Evolutionary conservation across 2,797 vertebrate genomes (phyloP).

Genomic region (Hippocampus kuda): DNA sequence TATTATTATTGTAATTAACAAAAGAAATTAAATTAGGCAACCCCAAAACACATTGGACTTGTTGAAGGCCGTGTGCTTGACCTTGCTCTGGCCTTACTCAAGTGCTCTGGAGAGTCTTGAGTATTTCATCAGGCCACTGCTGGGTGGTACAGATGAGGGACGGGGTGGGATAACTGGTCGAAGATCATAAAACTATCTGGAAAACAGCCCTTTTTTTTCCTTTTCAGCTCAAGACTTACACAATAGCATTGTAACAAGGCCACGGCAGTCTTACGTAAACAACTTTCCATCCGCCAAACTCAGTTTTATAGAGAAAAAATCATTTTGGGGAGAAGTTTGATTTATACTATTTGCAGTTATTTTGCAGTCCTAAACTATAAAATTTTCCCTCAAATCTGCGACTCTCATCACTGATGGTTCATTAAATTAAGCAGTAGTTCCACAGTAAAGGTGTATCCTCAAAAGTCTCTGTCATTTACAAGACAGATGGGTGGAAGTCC

Average conservation of each 20-base stretch:
- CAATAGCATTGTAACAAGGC: constrained; percentile 18
- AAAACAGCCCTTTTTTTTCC: constrained; percentile 9
- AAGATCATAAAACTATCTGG: constrained; percentile 15
- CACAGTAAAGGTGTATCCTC: background rate
- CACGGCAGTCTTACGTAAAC: constrained; percentile 17
- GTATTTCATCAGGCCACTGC: constrained; percentile 6
- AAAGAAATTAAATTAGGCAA: constrained; percentile 3
- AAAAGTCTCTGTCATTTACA: background rate
- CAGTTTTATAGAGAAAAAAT: background rate
- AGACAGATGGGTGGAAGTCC: no score
- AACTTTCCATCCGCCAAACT: background rate
- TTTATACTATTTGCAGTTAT: background rate
- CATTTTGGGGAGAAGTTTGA: background rate
- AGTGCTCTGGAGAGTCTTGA: constrained; percentile 8
- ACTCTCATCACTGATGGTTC: background rate
- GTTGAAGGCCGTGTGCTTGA: constrained; percentile 3
- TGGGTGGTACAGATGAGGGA: constrained; percentile 16
- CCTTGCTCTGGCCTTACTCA: background rate
- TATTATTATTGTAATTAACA: background rate
- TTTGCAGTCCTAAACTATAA: background rate
- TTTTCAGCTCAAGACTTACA: constrained; percentile 17
- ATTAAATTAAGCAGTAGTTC: background rate
- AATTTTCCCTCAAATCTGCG: background rate
- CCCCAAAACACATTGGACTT: constrained; percentile 5
- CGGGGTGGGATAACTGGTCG: constrained; percentile 18